phyloP scores from a whole-genome alignment of 1,140 invertebrate genomes.

The Ooceraea biroi region DNA sequence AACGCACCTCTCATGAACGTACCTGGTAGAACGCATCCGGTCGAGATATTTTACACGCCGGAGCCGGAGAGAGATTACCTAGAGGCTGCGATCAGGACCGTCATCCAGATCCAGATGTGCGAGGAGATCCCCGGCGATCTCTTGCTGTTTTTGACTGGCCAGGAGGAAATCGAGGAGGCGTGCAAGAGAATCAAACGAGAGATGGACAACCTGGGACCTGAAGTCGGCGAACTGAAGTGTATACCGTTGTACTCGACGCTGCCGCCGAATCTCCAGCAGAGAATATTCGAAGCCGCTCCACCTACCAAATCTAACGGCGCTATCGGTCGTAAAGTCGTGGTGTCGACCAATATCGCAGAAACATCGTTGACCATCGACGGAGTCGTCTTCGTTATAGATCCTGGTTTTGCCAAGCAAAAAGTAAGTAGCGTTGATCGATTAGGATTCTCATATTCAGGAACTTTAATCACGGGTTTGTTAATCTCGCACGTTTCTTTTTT shows the following conservation, averaged over 20 bases:
- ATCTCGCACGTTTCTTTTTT: conserved; percentile 46
- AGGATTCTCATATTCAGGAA: conserved; percentile 9
- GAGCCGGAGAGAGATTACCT: conserved; percentile 99
- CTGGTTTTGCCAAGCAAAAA: conserved; percentile 99
- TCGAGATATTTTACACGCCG: conserved; percentile 99
- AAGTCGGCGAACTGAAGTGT: conserved; percentile 98
- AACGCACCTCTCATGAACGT: conserved; percentile 99
- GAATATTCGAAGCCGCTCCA: conserved; percentile 98
- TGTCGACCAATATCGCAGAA: conserved; percentile 99
- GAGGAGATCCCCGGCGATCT: conserved; percentile 98
- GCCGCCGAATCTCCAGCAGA: conserved; percentile 98
- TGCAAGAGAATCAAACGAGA: conserved; percentile 99
- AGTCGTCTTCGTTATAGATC: conserved; percentile 99
- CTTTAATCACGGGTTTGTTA: conserved; percentile 13
- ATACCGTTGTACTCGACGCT: conserved; percentile 99
- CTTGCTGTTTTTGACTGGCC: conserved; percentile 97
- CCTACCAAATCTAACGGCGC: conserved; percentile 97
- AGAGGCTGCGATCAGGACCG: conserved; percentile 99
- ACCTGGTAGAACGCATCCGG: conserved; percentile 97
- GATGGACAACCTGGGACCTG: conserved; percentile 98
- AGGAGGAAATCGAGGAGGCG: conserved; percentile 99
- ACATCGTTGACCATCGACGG: conserved; percentile 99
- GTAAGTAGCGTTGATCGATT: conserved; percentile 83
- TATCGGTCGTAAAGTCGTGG: conserved; percentile 98
- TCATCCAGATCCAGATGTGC: conserved; percentile 99